A percentile compares a stretch with the other conserved stretches of the same genome.
Evolutionary conservation across 2,888 invertebrate genomes (phyloP).

Genomic region (Xylota segnis): DNA sequence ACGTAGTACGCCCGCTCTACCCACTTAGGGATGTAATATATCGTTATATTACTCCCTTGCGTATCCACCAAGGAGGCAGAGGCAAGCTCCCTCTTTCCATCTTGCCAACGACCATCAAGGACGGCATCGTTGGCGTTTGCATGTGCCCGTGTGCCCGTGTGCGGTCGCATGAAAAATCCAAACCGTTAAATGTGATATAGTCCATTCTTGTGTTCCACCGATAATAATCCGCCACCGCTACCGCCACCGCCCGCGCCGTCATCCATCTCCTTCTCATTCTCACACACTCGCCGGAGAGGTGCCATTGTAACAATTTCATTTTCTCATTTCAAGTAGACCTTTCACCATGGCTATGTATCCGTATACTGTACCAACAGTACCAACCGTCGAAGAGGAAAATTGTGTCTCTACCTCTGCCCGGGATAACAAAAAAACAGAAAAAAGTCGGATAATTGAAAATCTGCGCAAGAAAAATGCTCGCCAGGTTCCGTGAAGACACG

Average conservation of each 20-base stretch:
- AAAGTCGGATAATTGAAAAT: conserved; percentile 67
- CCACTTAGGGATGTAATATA: conserved; percentile 71
- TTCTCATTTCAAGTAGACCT: conserved; percentile 34
- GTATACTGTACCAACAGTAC: conserved; percentile 8
- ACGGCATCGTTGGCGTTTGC: conserved; percentile 28
- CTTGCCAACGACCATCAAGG: conserved; percentile 32
- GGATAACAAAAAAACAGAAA: conserved; percentile 24
- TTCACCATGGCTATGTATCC: neutral
- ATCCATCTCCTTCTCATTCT: conserved; percentile 6
- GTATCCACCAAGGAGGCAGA: conserved; percentile 19
- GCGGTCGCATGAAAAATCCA: conserved; percentile 35
- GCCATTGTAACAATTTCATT: conserved; percentile 66
- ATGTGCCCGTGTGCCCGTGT: conserved; percentile 4
- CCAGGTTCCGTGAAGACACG: conserved; percentile 63
- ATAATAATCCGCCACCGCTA: conserved; percentile 30
- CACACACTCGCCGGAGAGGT: conserved; percentile 25
- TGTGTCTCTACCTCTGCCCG: conserved; percentile 29
- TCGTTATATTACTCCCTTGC: conserved; percentile 62
- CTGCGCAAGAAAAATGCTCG: conserved; percentile 71
- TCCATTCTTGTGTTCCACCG: conserved; percentile 25
- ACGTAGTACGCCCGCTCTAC: conserved; percentile 33
- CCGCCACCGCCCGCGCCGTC: neutral
- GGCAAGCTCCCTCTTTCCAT: conserved; percentile 18
- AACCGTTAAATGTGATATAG: conserved; percentile 42
- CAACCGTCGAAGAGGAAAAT: conserved; percentile 45